These are phyloP conservation scores for Uloborus diversus DNA, from an alignment of 1,140 invertebrate genomes.

Conservation along the genomic window DNA sequence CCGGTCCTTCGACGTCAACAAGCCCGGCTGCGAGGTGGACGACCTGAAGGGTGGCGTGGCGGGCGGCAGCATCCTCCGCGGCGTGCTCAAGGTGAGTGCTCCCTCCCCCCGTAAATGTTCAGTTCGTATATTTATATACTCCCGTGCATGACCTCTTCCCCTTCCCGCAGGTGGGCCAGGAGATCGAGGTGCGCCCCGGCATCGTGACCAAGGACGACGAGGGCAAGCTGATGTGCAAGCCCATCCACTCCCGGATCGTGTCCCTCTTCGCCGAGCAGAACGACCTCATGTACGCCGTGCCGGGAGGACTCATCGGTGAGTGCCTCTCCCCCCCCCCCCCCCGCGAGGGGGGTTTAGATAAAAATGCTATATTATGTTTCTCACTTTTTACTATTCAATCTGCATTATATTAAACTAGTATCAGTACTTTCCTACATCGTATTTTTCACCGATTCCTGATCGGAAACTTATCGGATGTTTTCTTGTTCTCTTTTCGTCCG, in stretches of 20 bases:
- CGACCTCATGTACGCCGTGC: constrained; percentile 97
- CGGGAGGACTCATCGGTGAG: constrained; percentile 93
- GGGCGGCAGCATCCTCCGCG: constrained; percentile 95
- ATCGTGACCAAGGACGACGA: constrained; percentile 96
- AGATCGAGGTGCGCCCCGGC: constrained; percentile 91
- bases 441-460: too few relatives aligned
- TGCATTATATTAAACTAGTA: too few relatives aligned
- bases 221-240: constrained; percentile 93
- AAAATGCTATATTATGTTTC: too few relatives aligned
- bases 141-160: too few relatives aligned
- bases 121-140: neutral
- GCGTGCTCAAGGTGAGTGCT: constrained; percentile 84
- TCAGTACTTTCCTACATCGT: too few relatives aligned
- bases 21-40: constrained; percentile 98
- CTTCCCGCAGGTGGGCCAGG: constrained; percentile 76
- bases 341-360: too few relatives aligned
- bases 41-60: constrained; percentile 98
- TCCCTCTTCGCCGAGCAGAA: constrained; percentile 99
- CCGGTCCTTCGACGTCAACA: constrained; percentile 99
- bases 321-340: too few relatives aligned
- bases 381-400: too few relatives aligned
- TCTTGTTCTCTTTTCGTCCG: too few relatives aligned
- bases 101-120: neutral
- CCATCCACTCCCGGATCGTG: constrained; percentile 96
- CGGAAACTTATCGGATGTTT: too few relatives aligned